Conservation (phyloP, 2,113 vertebrate genomes). For the Canis aureus region DNA sequence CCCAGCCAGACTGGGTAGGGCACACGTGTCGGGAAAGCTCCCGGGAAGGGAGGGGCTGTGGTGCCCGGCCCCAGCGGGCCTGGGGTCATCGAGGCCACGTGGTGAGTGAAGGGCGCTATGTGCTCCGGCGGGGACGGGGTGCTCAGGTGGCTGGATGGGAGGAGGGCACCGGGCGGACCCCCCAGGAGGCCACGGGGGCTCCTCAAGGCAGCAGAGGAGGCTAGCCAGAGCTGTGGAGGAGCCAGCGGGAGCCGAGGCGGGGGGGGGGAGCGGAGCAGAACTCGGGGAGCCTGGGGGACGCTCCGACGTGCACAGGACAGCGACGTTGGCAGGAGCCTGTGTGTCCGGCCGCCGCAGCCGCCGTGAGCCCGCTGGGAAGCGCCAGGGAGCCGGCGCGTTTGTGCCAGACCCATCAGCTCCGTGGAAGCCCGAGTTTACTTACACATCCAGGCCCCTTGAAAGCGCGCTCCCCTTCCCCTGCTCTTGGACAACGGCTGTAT, state of each 20-base stretch:
- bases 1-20: too few species aligned
- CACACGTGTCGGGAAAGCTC: background rate
- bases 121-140: background rate
- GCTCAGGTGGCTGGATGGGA: background rate
- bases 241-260: background rate
- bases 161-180: background rate
- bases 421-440: background rate
- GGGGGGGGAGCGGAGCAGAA: background rate
- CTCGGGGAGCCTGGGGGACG: too few species aligned
- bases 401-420: background rate
- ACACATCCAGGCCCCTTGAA: too few species aligned
- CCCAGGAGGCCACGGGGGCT: background rate
- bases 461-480: accelerated
- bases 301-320: too few species aligned
- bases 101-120: accelerated
- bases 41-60: background rate
- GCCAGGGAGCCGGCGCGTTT: accelerated
- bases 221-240: too few species aligned
- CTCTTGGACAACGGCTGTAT: background rate
- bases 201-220: background rate
- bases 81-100: background rate
- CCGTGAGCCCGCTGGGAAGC: too few species aligned
- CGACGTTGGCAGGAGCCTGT: too few species aligned
- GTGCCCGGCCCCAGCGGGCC: background rate
- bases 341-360: too few species aligned